Evolutionary conservation across 2,797 vertebrate genomes (phyloP).

Genomic region (Platalea minor): DNA sequence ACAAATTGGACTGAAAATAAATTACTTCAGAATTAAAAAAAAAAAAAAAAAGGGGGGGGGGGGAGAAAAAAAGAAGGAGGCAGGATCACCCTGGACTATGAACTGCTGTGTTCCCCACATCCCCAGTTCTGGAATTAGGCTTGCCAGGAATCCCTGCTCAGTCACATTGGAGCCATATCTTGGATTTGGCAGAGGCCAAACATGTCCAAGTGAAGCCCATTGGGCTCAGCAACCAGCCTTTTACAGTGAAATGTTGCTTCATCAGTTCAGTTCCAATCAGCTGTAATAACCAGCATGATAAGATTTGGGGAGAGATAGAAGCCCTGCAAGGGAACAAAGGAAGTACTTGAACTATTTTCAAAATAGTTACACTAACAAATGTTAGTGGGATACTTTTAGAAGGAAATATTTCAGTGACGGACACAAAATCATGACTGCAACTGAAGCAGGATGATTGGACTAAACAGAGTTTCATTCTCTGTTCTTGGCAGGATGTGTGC

Average conservation of each 20-base stretch:
- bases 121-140: neutral
- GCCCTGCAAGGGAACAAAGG: neutral
- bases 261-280: neutral
- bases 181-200: neutral
- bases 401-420: neutral
- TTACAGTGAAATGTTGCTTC: neutral
- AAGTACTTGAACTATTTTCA: neutral
- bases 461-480: neutral
- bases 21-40: neutral
- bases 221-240: neutral
- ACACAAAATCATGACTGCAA: neutral
- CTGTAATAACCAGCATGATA: neutral
- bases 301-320: neutral
- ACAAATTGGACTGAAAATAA: neutral
- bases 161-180: neutral
- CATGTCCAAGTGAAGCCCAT: neutral
- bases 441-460: neutral
- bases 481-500: slow-evolving; percentile 22
- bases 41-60: neutral
- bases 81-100: neutral
- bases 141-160: neutral
- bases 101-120: neutral
- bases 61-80: neutral
- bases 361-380: neutral
- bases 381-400: neutral